phyloP scores from a whole-genome alignment of 2,797 vertebrate species.

The Xiphophorus birchmanni region DNA sequence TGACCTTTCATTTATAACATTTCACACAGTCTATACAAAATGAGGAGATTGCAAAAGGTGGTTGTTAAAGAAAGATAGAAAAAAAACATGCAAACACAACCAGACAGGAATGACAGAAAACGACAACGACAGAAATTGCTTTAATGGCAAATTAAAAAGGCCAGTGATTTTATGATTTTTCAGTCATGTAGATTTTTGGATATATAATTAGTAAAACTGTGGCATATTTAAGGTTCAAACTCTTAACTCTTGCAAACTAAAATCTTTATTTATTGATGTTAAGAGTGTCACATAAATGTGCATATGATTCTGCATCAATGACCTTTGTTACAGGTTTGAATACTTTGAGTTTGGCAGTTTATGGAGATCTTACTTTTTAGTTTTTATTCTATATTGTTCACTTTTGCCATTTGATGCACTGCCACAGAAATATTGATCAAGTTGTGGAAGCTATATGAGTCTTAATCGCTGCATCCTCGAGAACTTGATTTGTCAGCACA shows the following conservation, averaged over 20 bases:
- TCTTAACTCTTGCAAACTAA: background rate
- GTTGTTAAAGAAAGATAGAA: background rate
- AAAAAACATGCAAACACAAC: background rate
- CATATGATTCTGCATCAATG: background rate
- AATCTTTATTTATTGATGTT: background rate
- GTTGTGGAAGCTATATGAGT: conserved; percentile 11
- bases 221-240: background rate
- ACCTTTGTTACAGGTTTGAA: background rate
- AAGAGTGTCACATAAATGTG: background rate
- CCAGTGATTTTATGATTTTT: background rate
- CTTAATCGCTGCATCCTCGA: conserved; percentile 14
- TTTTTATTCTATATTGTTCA: background rate
- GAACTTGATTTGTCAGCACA: conserved; percentile 27
- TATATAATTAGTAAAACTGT: background rate
- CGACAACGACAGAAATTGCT: background rate
- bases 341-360: background rate
- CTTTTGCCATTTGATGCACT: conserved; percentile 14
- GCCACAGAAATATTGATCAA: conserved; percentile 3
- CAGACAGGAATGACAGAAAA: background rate
- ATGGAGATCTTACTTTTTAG: background rate
- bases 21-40: background rate
- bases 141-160: background rate
- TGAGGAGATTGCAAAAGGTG: background rate
- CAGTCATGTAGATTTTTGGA: background rate
- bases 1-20: background rate